Evolutionary conservation across 2,113 vertebrate genomes (phyloP).

Genomic region (Chaetorhynchus papuensis): DNA sequence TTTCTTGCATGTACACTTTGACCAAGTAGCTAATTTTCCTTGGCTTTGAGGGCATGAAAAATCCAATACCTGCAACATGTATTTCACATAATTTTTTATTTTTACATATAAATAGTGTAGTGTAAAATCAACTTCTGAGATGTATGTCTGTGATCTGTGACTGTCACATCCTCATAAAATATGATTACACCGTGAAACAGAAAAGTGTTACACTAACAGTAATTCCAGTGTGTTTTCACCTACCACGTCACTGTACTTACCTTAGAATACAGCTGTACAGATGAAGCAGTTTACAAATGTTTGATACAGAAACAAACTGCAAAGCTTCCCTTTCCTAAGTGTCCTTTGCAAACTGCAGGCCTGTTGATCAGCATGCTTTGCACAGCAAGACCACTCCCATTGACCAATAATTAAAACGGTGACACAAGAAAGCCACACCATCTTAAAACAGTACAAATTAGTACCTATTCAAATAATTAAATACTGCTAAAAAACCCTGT

Average conservation of each 20-base stretch:
- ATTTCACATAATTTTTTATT: background rate
- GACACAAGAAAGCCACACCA: background rate
- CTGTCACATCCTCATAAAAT: background rate
- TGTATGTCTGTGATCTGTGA: fast-evolving
- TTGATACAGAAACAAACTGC: background rate
- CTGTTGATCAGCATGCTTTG: background rate
- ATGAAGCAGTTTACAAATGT: background rate
- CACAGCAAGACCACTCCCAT: background rate
- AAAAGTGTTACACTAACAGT: background rate
- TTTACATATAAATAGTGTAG: background rate
- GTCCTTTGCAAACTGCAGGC: background rate
- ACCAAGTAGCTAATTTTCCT: background rate
- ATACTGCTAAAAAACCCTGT: background rate
- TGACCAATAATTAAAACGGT: background rate
- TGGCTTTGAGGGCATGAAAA: background rate
- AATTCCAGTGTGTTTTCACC: background rate
- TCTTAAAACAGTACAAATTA: background rate
- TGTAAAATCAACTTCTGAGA: background rate
- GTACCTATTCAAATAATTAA: background rate
- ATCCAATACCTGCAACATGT: background rate
- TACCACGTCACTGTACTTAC: background rate
- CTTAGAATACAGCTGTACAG: background rate
- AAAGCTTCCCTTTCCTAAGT: background rate
- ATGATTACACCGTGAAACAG: background rate
- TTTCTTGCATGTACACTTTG: background rate